phyloP scores from a whole-genome alignment of 2,888 invertebrate species.

The Octodonta nipae region DNA sequence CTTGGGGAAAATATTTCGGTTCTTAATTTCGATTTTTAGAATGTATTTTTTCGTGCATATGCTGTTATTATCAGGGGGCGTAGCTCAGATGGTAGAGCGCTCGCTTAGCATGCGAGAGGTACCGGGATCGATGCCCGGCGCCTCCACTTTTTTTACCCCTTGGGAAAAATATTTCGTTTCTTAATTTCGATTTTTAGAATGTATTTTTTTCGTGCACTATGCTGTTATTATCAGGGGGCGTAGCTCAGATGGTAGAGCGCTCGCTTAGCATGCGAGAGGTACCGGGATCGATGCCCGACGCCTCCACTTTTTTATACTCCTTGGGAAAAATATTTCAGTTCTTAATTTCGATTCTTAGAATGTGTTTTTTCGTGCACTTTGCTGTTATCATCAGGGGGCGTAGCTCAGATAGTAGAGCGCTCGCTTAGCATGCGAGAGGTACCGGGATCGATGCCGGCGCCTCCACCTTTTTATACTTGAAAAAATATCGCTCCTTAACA shows the following conservation, averaged over 20 bases:
- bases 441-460: slow-evolving; percentile 33
- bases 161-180: too few species aligned
- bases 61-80: slow-evolving; percentile 23
- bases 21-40: too few species aligned
- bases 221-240: slow-evolving; percentile 23
- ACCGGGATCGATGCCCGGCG: slow-evolving; percentile 33
- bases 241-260: slow-evolving; percentile 31
- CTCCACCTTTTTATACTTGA: too few species aligned
- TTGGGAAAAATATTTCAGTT: too few species aligned
- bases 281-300: slow-evolving; percentile 33
- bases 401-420: slow-evolving; percentile 31
- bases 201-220: too few species aligned
- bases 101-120: slow-evolving; percentile 33
- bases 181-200: too few species aligned
- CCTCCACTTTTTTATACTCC: slow-evolving; percentile 23
- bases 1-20: too few species aligned
- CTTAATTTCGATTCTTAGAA: too few species aligned
- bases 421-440: slow-evolving; percentile 33
- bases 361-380: too few species aligned
- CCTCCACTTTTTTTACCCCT: slow-evolving; percentile 22
- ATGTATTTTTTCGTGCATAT: too few species aligned
- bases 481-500: too few species aligned
- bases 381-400: slow-evolving; percentile 23
- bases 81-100: slow-evolving; percentile 31
- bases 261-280: slow-evolving; percentile 33